phyloP scores from a whole-genome alignment of 2,797 vertebrate species.

The Danio tinwini region DNA sequence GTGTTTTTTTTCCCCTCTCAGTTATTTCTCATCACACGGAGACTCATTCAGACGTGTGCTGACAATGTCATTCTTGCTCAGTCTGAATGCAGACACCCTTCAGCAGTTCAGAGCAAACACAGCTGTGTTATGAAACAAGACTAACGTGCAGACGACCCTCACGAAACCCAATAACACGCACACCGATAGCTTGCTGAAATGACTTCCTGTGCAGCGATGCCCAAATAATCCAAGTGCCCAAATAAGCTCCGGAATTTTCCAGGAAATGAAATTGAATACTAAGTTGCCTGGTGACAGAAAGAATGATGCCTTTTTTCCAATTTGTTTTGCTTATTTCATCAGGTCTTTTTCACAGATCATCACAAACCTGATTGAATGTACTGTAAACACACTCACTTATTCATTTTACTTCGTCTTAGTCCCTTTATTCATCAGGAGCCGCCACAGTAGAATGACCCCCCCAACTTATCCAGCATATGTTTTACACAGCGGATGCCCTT shows the following conservation, averaged over 20 bases:
- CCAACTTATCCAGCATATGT: too few species aligned
- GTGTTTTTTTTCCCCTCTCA: too few species aligned
- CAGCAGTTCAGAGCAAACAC: conserved; percentile 27
- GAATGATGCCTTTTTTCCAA: background rate
- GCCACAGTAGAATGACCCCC: too few species aligned
- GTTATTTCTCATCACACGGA: conserved; percentile 3
- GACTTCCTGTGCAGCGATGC: conserved; percentile 11
- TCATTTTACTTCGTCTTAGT: too few species aligned
- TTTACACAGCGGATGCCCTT: too few species aligned
- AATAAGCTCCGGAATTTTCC: background rate
- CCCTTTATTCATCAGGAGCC: too few species aligned
- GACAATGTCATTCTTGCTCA: background rate
- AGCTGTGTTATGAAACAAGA: conserved; percentile 36
- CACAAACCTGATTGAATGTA: background rate
- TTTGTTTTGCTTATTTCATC: conserved; percentile 1
- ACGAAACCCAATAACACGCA: conserved; percentile 10
- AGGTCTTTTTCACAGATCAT: background rate
- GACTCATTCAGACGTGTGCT: background rate
- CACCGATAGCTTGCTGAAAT: background rate
- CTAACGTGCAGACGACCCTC: conserved; percentile 13
- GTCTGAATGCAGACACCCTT: conserved; percentile 27
- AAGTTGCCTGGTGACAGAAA: background rate
- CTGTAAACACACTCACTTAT: too few species aligned
- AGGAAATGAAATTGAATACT: conserved; percentile 21
- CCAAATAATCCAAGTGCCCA: conserved; percentile 22